Evolutionary conservation across 2,888 invertebrate species (phyloP), one percentile per base, ranked within the genome.

Genomic region (Uloborus plumipes): DNA sequence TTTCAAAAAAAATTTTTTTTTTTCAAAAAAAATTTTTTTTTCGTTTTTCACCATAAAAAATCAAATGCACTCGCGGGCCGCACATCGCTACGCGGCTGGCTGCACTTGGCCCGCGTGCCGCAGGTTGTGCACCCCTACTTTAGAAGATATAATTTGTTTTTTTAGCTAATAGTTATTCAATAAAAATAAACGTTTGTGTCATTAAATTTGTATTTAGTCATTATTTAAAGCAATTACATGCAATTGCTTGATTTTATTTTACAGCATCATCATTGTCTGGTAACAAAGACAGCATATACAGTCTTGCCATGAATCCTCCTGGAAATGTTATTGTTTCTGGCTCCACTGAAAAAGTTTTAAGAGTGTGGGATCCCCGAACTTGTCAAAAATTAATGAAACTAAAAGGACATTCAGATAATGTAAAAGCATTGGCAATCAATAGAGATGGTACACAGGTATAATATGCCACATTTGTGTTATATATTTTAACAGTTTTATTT

Each of bases 201-300:
- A 58, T 58, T 58, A 58, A 7, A 58, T 58, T 58, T 20, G 58
- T 7, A 39, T 6, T 4, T 39, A 11, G 39, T 39, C 39, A 39
- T 39, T 39, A 39, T 11, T 11, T 39, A 9, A 39, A 11, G 7
- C 39, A 39, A 39, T 9, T 39, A 1, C 39, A 39, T 9, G 26
- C 26, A 39, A 39, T 7, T 39, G 9, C 9, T 39, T 39, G 3
- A 39, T 11, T 39, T 39, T 70, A 47, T 67, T 81, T 87, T 88
- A 15, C 88, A 95, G 95, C 99, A 58, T 98, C 98, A 73, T 97
- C 98, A 88, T 92, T 99, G 69, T 94, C 94, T 86, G 99, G 99
- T 73, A 98, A 97, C 89, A 98, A 98, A 90, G 98, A 99, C 90
- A 98, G 98, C 7, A 99, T 99, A 88, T 99, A 99, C 90, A 98